Percentiles rank a stretch among this genome's conserved stretches.
These are phyloP conservation scores for Acleris literana DNA, from an alignment of 2,888 invertebrate species.

Conservation along the genomic window DNA sequence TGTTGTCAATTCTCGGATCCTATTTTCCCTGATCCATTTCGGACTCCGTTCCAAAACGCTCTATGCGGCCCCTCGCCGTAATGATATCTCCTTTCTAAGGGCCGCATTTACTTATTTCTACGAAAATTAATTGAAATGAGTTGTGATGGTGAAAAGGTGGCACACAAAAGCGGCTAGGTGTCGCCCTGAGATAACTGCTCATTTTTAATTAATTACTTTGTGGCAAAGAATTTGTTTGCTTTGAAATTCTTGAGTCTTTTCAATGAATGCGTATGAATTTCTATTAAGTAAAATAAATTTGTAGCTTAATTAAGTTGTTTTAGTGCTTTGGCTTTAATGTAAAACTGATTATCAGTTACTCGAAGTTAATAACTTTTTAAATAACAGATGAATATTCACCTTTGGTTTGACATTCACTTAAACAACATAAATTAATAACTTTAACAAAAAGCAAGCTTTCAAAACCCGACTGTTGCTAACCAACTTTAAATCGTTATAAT, in stretches of 20 bases:
- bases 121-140: constrained; percentile 84
- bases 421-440: too few species aligned
- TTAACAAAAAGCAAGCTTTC: too few species aligned
- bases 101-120: constrained; percentile 82
- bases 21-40: too few species aligned
- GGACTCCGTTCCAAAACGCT: neutral
- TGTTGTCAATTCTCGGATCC: too few species aligned
- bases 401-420: too few species aligned
- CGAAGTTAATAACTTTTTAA: too few species aligned
- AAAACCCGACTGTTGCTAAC: too few species aligned
- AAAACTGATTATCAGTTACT: too few species aligned
- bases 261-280: constrained; percentile 63
- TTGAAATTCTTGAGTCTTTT: constrained; percentile 66
- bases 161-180: constrained; percentile 81
- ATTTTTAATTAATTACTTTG: constrained; percentile 80
- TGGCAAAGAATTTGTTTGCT: constrained; percentile 75
- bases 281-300: constrained; percentile 55
- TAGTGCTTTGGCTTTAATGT: neutral
- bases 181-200: constrained; percentile 79
- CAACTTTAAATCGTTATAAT: too few species aligned
- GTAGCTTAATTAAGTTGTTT: neutral
- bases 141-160: constrained; percentile 82
- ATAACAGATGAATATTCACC: too few species aligned
- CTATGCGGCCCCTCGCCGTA: constrained; percentile 55
- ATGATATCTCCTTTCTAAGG: constrained; percentile 82